A percentile compares a stretch with the other conserved stretches of the same genome.
These are phyloP conservation scores for Mylabris sibirica DNA, from an alignment of 2,888 invertebrate species.

Conservation along the genomic window DNA sequence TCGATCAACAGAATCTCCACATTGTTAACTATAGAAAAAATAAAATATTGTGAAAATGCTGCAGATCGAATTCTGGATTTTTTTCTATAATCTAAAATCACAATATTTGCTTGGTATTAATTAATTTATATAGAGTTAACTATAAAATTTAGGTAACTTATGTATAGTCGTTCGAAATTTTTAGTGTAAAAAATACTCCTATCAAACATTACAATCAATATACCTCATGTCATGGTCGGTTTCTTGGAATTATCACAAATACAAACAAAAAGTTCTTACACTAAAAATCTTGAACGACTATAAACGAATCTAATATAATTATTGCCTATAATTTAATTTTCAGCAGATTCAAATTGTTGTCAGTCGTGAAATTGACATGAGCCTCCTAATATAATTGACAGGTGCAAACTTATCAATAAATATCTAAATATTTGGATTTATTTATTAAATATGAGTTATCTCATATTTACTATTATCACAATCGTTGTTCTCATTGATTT, in stretches of 20 bases:
- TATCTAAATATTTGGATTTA: background rate
- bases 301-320: background rate
- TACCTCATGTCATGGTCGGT: background rate
- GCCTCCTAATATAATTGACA: background rate
- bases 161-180: background rate
- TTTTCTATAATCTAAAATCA: slow-evolving; percentile 3
- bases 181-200: background rate
- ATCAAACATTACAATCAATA: background rate
- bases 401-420: background rate
- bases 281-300: background rate
- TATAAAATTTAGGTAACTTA: background rate
- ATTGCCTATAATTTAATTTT: background rate
- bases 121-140: background rate
- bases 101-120: background rate
- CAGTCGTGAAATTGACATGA: background rate
- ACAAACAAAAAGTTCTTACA: background rate
- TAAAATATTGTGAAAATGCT: background rate
- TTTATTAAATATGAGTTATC: slow-evolving; percentile 19
- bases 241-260: background rate
- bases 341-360: background rate
- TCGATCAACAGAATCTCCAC: background rate
- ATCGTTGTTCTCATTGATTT: slow-evolving; percentile 15
- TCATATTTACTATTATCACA: slow-evolving; percentile 26
- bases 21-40: background rate
- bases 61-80: background rate